Conservation (phyloP, 2,888 invertebrate genomes). For the Amphimallon solstitiale region DNA sequence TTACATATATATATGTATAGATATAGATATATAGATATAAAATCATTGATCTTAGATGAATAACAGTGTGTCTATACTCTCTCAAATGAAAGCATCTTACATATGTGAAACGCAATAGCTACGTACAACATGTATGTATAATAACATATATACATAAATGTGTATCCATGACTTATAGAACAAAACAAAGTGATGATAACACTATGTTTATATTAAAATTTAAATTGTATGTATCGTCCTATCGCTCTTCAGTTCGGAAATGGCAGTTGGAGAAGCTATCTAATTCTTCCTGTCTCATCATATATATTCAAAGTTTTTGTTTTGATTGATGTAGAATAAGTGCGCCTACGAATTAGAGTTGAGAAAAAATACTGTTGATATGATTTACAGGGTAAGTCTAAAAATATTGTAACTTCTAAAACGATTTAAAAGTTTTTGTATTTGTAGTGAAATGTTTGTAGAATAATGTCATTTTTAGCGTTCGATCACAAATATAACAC, state of each 20-base stretch:
- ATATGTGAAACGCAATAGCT: too few species aligned
- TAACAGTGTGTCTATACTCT: too few species aligned
- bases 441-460: too few species aligned
- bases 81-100: background rate
- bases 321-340: background rate
- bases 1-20: too few species aligned
- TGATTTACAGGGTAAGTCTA: slow-evolving; percentile 18
- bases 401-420: too few species aligned
- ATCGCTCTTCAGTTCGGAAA: slow-evolving; percentile 28
- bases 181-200: slow-evolving; percentile 29
- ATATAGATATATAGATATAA: too few species aligned
- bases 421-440: too few species aligned
- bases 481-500: too few species aligned
- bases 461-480: too few species aligned
- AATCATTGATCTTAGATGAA: slow-evolving; percentile 15
- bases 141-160: slow-evolving; percentile 14
- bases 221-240: slow-evolving; percentile 26
- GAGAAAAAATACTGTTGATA: background rate
- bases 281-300: slow-evolving; percentile 30
- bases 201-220: slow-evolving; percentile 28
- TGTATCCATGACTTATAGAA: background rate
- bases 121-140: background rate
- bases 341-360: background rate
- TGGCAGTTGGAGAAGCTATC: slow-evolving; percentile 33
- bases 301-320: slow-evolving; percentile 23